Conservation (phyloP, 2,113 vertebrate genomes). For the Psephotus haematonotus region DNA sequence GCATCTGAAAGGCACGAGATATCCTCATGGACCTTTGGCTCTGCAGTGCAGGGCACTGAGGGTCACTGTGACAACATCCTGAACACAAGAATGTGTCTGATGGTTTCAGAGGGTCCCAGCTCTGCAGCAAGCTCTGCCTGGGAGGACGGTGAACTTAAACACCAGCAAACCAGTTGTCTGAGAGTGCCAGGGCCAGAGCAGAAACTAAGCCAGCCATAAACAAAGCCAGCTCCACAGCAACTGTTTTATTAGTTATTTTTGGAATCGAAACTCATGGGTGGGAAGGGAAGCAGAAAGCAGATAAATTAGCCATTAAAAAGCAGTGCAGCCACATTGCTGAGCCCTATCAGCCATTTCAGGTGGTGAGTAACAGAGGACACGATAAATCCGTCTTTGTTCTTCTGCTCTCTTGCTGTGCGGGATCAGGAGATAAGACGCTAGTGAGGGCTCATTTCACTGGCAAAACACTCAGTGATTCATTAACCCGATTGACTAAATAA, state of each 20-base stretch:
- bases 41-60: background rate
- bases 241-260: constrained; percentile 12
- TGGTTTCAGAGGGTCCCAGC: background rate
- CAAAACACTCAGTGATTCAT: constrained; percentile 45
- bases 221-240: background rate
- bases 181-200: background rate
- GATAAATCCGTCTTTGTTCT: constrained; percentile 48
- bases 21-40: background rate
- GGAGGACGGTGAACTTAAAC: background rate
- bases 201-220: background rate
- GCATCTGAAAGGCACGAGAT: background rate
- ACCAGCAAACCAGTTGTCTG: background rate
- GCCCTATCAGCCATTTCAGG: background rate
- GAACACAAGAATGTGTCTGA: background rate
- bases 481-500: constrained; percentile 38
- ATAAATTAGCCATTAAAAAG: constrained; percentile 24
- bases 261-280: background rate
- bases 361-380: background rate
- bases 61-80: background rate
- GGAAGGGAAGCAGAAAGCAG: constrained; percentile 21
- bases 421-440: background rate
- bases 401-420: background rate
- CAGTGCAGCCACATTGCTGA: background rate
- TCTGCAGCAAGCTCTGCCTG: fast-evolving
- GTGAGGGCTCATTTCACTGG: background rate